These are phyloP conservation scores for Ptychoptera contaminata DNA, from an alignment of 2,888 invertebrate species.

Conservation along the genomic window DNA sequence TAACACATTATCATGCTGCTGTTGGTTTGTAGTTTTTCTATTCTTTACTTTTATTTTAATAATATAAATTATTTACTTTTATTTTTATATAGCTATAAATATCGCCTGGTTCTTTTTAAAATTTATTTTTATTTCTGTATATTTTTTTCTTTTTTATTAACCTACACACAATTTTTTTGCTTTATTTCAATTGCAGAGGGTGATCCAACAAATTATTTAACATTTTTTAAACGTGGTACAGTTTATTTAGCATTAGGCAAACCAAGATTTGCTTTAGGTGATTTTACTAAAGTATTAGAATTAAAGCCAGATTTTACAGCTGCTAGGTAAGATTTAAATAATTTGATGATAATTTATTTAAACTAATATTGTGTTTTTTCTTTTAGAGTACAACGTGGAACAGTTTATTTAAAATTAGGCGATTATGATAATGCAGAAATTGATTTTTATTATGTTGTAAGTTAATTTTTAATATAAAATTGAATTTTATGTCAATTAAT, in stretches of 20 bases:
- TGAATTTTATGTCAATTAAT: not conserved
- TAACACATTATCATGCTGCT: conserved; percentile 95
- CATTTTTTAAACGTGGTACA: conserved; percentile 89
- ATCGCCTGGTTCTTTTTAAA: not conserved
- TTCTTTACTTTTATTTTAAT: not conserved
- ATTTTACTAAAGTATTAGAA: conserved; percentile 83
- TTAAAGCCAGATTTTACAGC: conserved; percentile 89
- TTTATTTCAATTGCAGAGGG: conserved; percentile 50
- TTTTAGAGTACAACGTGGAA: conserved; percentile 56
- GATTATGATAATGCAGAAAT: conserved; percentile 63
- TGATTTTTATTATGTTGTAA: conserved; percentile 75
- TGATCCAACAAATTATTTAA: conserved; percentile 89
- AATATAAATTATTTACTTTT: too few species aligned
- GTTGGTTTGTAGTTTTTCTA: conserved; percentile 51
- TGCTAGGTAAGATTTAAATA: conserved; percentile 37
- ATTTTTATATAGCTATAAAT: not conserved
- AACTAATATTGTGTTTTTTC: too few species aligned
- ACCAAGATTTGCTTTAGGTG: conserved; percentile 85
- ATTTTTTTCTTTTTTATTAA: not conserved
- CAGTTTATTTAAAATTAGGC: conserved; percentile 79
- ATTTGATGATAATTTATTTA: not conserved
- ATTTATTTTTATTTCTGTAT: not conserved
- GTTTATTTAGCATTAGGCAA: conserved; percentile 92
- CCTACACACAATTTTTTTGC: conserved; percentile 6
- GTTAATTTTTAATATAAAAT: conserved; percentile 33